Evolutionary conservation across 2,797 vertebrate species (phyloP), one percentile per base, ranked within the genome.

Genomic region (Nyctalus aviator): DNA sequence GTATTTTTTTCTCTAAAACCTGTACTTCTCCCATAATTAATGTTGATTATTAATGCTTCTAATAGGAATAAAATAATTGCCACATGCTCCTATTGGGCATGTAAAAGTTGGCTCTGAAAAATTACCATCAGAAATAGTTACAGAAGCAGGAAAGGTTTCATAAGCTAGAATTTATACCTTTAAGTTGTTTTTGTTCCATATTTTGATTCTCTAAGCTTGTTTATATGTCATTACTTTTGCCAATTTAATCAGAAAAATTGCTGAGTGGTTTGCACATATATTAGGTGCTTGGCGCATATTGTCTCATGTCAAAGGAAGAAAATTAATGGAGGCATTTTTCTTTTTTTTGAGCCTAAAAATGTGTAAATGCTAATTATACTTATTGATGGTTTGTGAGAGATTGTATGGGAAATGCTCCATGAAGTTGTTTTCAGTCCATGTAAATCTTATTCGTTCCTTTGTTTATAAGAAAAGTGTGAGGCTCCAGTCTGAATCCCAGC

Each of bases 81-180:
- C 0, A 1, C 44, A 68, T 46, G 30, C 17, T 69, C 21, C 48
- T 37, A 59, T 5, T 53, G 48, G 64, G 5, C 50, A 68, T 18
- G 2, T 64, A 87, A 84, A 79, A 93, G 48, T 32, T 73, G 35
- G 11, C 88, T 84, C 57, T 94, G 32, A 92, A 87, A 94, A 95
- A 21, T n/a, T 79, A 66, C 41, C 87, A 77, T 53, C 79, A 77
- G 64, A 75, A 92, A 57, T 77, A 85, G 71, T 66, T 75, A 41
- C 68, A 91, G 44, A 84, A 91, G 53, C 27, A 77, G 30, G 59
- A 14, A 73, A 30, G 41, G 41, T 8, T 85, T 88, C 75, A 69
- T n/a, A 92, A 66, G 9, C 21, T 68, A 79, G 27, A 79, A 82
- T 72, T 37, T 82, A 86, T 62, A 88, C 23, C 66, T 30, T 78